Base-by-base conservation (phyloP, 2,888 invertebrate species). In the Ommatoiulus sabulosus region DNA sequence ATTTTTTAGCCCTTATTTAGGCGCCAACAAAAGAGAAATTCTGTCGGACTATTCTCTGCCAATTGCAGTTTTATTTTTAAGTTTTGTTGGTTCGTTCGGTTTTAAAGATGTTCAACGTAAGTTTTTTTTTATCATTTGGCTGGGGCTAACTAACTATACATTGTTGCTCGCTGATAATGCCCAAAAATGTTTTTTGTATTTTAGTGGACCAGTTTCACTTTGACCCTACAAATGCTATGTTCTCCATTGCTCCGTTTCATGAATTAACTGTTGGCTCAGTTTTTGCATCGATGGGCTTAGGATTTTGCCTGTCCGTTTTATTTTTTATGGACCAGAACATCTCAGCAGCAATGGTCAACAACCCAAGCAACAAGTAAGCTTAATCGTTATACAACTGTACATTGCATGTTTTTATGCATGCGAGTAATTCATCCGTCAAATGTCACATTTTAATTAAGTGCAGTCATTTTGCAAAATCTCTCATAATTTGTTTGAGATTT, bases 311-410 rank as follows among this genome's bases (percentile, higher is more conserved):
- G 10, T 95, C 94, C 0, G 92, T 95, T 88, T 92, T 94, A 80
- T 94, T 95, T 92, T 95, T 95, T 91, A 94, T 94, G 94, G 94
- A 94, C 91, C 94, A 94, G 91, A 95, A 94, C 91, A 94, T 95
- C 90, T 94, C 94, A 43, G 93, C 93, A 87, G 94, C 94, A 43
- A 94, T 94, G 91, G 94, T 95, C 89, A 94, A 94, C 92, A 94
- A 93, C 90, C 94, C 94, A 12, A 93, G 94, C 90, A 94, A 94
- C 91, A 94, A 94, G 94, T 94, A 91, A 91, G 93, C 90, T 20
- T 35, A 35, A 35, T 35, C 35, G 35, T 35, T 35, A 35, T 35
- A 35, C 35, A 35, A 35, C 2, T 35, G 2, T 35, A 35, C 35
- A 35, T 35, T 52, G 8, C 52, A n/a, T 84, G 52, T 52, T n/a